These are phyloP conservation scores for Leguminivora glycinivorella DNA, from an alignment of 1,140 invertebrate species.

Conservation along the genomic window DNA sequence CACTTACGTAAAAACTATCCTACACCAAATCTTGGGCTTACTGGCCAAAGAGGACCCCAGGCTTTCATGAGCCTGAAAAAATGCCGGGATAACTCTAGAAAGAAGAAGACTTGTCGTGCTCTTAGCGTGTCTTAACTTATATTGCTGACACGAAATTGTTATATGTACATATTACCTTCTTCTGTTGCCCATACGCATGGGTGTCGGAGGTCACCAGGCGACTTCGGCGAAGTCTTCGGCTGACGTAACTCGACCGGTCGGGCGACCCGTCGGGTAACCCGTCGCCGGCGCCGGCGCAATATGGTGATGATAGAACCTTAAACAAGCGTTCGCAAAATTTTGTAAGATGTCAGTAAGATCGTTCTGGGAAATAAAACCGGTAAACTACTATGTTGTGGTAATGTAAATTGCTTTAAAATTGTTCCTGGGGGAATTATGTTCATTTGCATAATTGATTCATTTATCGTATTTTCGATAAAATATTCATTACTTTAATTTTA, in stretches of 20 bases:
- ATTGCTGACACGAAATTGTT: background rate
- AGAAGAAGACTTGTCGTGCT: too few relatives aligned
- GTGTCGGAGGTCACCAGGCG: conserved; percentile 58
- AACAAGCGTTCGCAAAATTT: conserved; percentile 22
- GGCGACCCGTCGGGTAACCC: conserved; percentile 35
- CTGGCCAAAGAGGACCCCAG: too few relatives aligned
- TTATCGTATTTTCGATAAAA: background rate
- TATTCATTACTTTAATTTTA: too few relatives aligned
- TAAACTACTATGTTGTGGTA: background rate
- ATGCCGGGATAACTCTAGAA: too few relatives aligned
- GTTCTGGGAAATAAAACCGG: background rate
- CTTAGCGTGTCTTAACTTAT: too few relatives aligned
- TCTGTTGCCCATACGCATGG: background rate
- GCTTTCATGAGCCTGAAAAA: too few relatives aligned
- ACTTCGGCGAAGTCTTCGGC: conserved; percentile 39
- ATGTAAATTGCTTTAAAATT: background rate
- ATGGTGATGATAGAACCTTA: conserved; percentile 23
- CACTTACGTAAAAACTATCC: too few relatives aligned
- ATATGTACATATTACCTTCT: background rate
- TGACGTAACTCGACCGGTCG: conserved; percentile 57
- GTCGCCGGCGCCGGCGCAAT: conserved; percentile 25
- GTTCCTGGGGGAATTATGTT: background rate
- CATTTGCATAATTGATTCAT: background rate
- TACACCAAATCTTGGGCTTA: too few relatives aligned
- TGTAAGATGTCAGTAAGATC: background rate